Base-by-base conservation (phyloP, 1,140 invertebrate genomes). In the Oppia nitens region DNA sequence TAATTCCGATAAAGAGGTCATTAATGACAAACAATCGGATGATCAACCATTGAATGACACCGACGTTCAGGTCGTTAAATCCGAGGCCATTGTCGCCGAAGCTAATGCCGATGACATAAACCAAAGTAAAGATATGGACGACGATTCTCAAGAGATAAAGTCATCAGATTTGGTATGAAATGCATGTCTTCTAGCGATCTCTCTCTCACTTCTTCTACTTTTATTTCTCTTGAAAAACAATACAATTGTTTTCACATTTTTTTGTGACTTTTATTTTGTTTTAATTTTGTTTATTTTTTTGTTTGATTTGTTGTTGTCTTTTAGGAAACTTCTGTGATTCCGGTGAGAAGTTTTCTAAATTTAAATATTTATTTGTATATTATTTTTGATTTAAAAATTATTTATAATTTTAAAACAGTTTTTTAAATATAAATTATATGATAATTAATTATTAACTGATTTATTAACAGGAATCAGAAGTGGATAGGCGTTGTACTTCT, bases 391-490 rank as follows among this genome's bases (percentile, higher is more conserved):
- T 40, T 40, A 6, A 40, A 40, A 40, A 17, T 40, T 40, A 40
- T 40, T n/a, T n/a, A n/a, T n/a, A n/a, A n/a, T n/a, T n/a, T n/a
- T n/a, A n/a, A n/a, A n/a, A n/a, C n/a, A n/a, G n/a, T n/a, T n/a
- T n/a, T n/a, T n/a, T n/a, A n/a, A n/a, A n/a, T n/a, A n/a, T n/a
- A n/a, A n/a, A n/a, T n/a, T n/a, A n/a, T n/a, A n/a, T n/a, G n/a
- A n/a, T n/a, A n/a, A n/a, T n/a, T n/a, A n/a, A n/a, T n/a, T n/a
- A n/a, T n/a, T n/a, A n/a, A n/a, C n/a, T n/a, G n/a, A n/a, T n/a
- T n/a, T n/a, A 40, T 17, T 40, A 40, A 53, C 23, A 60, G 53
- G 53, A 56, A 57, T 57, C 55, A 47, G 45, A 62, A 59, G 48
- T 21, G 45, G 57, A 29, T 47, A 56, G 60, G 51, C 53, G 51